A percentile compares a stretch with the other conserved stretches of the same genome.
These are phyloP conservation scores for Apamea epomidion DNA, from an alignment of 2,888 invertebrate species.

Conservation along the genomic window DNA sequence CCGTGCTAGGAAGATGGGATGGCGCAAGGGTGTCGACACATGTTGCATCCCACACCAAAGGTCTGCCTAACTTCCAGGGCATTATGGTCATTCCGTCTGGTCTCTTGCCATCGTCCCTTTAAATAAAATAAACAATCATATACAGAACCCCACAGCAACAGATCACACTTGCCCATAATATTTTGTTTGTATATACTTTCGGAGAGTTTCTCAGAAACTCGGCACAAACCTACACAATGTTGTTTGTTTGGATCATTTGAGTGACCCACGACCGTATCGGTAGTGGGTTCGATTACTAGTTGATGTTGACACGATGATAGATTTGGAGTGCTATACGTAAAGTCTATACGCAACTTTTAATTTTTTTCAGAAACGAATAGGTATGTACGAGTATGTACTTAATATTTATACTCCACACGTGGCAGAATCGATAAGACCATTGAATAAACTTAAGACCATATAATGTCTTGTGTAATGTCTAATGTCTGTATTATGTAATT, in stretches of 20 bases:
- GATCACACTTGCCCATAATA: conserved; percentile 41
- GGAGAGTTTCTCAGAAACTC: conserved; percentile 58
- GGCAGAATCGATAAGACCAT: too few species aligned
- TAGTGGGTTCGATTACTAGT: conserved; percentile 46
- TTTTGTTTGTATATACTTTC: conserved; percentile 60
- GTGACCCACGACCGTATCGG: conserved; percentile 26
- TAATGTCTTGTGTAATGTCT: too few species aligned
- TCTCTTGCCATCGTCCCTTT: too few species aligned
- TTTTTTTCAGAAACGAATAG: neutral
- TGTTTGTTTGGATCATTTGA: conserved; percentile 57
- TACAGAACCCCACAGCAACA: conserved; percentile 32
- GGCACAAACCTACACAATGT: conserved; percentile 51
- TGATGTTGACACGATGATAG: conserved; percentile 9
- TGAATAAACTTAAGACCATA: too few species aligned
- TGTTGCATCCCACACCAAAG: too few species aligned
- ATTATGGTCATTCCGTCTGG: too few species aligned
- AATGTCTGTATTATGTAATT: too few species aligned
- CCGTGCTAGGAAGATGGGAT: too few species aligned
- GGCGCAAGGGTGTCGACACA: too few species aligned
- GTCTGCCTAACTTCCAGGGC: too few species aligned
- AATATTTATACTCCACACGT: too few species aligned
- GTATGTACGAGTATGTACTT: too few species aligned
- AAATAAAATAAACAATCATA: neutral
- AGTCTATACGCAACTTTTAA: conserved; percentile 1
- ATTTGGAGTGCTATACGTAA: conserved; percentile 5